A percentile compares a stretch with the other conserved stretches of the same genome.
Conservation (phyloP, 2,888 invertebrate species). For the Unio delphinus region DNA sequence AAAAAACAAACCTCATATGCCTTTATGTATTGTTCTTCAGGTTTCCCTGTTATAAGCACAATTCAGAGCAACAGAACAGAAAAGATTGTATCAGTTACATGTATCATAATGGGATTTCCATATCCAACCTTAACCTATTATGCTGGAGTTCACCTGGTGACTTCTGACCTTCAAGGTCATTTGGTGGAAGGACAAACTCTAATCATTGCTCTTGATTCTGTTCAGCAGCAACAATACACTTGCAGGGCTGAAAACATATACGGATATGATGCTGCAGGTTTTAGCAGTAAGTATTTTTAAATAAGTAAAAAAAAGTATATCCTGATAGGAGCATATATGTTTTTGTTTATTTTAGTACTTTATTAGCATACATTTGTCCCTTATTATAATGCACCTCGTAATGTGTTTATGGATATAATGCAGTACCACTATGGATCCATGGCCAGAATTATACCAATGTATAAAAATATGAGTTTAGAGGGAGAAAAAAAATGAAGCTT, state of each 20-base stretch:
- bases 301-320: no score
- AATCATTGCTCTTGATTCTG: slow-evolving; percentile 7
- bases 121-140: slow-evolving; percentile 24
- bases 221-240: slow-evolving; percentile 11
- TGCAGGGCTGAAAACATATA: slow-evolving; percentile 24
- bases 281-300: no score
- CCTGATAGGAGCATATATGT: no score
- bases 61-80: slow-evolving; percentile 14
- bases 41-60: slow-evolving; percentile 19
- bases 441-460: no score
- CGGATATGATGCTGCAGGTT: slow-evolving; percentile 3
- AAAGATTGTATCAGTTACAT: slow-evolving; percentile 13
- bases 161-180: slow-evolving; percentile 21
- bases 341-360: no score
- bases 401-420: no score
- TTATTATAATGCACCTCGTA: no score
- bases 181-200: slow-evolving; percentile 10
- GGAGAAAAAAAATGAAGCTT: no score
- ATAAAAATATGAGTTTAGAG: no score
- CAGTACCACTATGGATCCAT: no score
- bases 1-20: no score
- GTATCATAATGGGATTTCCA: slow-evolving; percentile 19
- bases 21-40: slow-evolving; percentile 9
- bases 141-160: slow-evolving; percentile 20
- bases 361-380: no score